Conservation (phyloP, 1,140 invertebrate genomes). For the Listronotus bonariensis region DNA sequence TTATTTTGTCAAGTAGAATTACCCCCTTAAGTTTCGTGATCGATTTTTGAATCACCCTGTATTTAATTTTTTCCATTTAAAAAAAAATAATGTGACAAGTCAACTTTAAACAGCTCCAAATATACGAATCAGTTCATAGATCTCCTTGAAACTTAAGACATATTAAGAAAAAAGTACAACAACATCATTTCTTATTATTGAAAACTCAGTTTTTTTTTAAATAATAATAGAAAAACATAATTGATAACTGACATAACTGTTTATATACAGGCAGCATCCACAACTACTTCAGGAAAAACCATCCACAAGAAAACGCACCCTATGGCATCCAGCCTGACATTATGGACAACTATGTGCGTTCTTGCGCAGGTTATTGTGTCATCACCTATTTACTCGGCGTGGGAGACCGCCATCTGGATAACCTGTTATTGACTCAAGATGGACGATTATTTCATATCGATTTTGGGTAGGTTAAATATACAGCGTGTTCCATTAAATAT, state of each 20-base stretch:
- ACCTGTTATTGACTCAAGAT: slow-evolving; percentile 86
- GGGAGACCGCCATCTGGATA: slow-evolving; percentile 97
- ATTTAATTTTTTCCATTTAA: no score
- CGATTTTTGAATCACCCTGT: no score
- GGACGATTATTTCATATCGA: slow-evolving; percentile 98
- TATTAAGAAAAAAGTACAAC: no score
- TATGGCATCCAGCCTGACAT: slow-evolving; percentile 92
- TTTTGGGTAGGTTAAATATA: slow-evolving; percentile 70
- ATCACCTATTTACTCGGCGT: slow-evolving; percentile 98
- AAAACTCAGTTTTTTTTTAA: neutral
- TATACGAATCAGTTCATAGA: no score
- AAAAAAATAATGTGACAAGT: no score
- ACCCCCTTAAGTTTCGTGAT: no score
- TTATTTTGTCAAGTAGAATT: no score
- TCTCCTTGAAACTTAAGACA: no score
- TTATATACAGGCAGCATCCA: slow-evolving; percentile 67
- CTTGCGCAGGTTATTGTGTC: slow-evolving; percentile 98
- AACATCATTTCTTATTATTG: no score
- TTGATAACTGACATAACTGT: neutral
- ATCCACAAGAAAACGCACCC: slow-evolving; percentile 83
- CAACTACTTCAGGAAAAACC: slow-evolving; percentile 88
- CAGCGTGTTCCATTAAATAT: no score
- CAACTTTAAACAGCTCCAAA: no score
- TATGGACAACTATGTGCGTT: slow-evolving; percentile 97
- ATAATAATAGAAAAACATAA: neutral